A percentile compares a stretch with the other conserved stretches of the same genome.
These are phyloP conservation scores for Sinocyclocheilus maitianheensis DNA, from an alignment of 2,113 vertebrate genomes.

Conservation along the genomic window DNA sequence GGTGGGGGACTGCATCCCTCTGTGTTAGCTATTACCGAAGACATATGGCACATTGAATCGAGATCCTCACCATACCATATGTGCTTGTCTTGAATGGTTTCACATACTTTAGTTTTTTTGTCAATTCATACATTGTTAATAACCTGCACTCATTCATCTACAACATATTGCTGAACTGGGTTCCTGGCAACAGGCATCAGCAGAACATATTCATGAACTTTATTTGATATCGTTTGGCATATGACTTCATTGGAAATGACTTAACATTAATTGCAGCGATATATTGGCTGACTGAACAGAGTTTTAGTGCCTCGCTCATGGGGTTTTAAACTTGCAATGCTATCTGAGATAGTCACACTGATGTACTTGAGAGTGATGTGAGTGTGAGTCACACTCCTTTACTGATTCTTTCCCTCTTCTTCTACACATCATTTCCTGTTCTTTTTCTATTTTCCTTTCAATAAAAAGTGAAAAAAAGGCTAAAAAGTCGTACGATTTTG, in stretches of 20 bases:
- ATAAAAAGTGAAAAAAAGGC: not conserved
- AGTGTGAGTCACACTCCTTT: not conserved
- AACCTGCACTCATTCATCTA: slow-evolving; percentile 4
- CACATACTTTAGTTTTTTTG: slow-evolving; percentile 20
- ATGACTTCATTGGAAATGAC: slow-evolving; percentile 13
- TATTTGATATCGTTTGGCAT: not conserved
- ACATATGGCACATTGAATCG: slow-evolving; percentile 55
- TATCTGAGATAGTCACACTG: slow-evolving; percentile 10
- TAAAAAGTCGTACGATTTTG: not conserved
- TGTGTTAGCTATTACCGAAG: slow-evolving; percentile 52
- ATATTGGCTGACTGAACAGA: not conserved
- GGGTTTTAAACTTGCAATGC: not conserved
- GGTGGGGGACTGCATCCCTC: slow-evolving; percentile 38
- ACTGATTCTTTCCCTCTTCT: not conserved
- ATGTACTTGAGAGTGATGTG: not conserved
- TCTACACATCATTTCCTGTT: not conserved
- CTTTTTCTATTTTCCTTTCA: not conserved
- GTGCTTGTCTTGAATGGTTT: slow-evolving; percentile 41
- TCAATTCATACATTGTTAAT: slow-evolving; percentile 30
- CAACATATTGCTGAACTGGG: not conserved
- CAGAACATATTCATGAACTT: not conserved
- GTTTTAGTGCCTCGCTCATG: not conserved
- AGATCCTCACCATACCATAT: slow-evolving; percentile 49
- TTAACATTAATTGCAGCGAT: not conserved
- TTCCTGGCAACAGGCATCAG: not conserved